Percentiles rank a stretch among this genome's conserved stretches.
These are phyloP conservation scores for Urocitellus parryii DNA, from an alignment of 2,113 vertebrate genomes.

Conservation along the genomic window DNA sequence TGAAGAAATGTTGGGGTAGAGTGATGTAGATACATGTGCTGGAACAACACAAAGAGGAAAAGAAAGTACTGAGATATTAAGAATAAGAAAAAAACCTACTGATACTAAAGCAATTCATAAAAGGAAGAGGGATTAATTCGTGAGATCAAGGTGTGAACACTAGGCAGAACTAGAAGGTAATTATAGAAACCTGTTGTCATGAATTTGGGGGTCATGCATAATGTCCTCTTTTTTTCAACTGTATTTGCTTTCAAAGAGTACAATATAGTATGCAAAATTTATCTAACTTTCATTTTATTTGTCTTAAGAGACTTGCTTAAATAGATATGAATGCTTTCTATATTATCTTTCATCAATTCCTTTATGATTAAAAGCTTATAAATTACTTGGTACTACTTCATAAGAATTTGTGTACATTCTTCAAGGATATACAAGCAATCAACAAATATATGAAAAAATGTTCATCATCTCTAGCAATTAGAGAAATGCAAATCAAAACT, in stretches of 20 bases:
- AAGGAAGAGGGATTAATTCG: background rate
- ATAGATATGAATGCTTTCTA: background rate
- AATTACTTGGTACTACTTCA: background rate
- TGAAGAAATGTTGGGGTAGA: background rate
- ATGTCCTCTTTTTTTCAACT: background rate
- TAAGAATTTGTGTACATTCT: background rate
- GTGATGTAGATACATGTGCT: background rate
- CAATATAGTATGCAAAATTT: conserved; percentile 8
- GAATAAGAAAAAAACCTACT: background rate
- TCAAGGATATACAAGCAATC: background rate
- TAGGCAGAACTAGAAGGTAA: background rate
- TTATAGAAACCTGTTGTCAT: background rate
- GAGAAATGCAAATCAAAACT: no score
- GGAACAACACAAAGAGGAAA: conserved; percentile 18
- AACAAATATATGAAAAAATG: no score
- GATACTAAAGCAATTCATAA: background rate
- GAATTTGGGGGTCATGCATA: background rate
- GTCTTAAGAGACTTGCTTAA: background rate
- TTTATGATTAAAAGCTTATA: conserved; percentile 59
- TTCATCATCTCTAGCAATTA: no score
- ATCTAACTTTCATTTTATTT: conserved; percentile 57
- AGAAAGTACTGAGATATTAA: background rate
- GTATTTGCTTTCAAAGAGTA: background rate
- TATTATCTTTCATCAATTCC: conserved; percentile 23
- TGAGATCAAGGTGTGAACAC: background rate